Conservation (phyloP, 2,113 vertebrate genomes). For the Motacilla alba region DNA sequence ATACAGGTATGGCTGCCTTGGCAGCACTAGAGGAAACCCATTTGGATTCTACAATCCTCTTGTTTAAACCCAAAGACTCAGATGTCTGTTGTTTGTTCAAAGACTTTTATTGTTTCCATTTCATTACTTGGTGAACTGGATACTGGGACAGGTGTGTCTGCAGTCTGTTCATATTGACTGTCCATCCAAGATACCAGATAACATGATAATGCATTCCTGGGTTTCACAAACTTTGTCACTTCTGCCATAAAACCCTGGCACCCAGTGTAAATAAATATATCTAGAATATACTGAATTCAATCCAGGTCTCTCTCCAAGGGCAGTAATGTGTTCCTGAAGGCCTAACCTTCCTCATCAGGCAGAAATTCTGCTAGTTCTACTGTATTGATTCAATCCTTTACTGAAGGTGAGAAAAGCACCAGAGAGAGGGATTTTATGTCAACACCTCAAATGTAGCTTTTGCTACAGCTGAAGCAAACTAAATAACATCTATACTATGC, state of each 20-base stretch:
- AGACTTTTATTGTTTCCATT: slow-evolving; percentile 62
- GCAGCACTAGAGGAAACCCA: slow-evolving; percentile 41
- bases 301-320: background rate
- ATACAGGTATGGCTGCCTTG: slow-evolving; percentile 41
- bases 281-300: slow-evolving; percentile 12
- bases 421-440: slow-evolving; percentile 1
- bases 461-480: background rate
- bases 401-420: background rate
- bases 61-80: slow-evolving; percentile 49
- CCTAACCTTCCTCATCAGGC: background rate
- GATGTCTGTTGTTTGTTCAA: slow-evolving; percentile 56
- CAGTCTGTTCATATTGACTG: slow-evolving; percentile 50
- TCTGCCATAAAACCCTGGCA: slow-evolving; percentile 35
- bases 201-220: slow-evolving; percentile 50
- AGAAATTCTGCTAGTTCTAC: background rate
- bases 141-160: slow-evolving; percentile 50
- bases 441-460: background rate
- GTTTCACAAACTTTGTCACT: slow-evolving; percentile 64
- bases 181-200: slow-evolving; percentile 49
- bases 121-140: slow-evolving; percentile 60
- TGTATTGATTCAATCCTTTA: background rate
- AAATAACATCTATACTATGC: background rate
- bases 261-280: slow-evolving; percentile 34
- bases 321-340: slow-evolving; percentile 5
- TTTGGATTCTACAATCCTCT: slow-evolving; percentile 43